Conservation (phyloP, 2,888 invertebrate genomes). For the Tupiocoris notatus region DNA sequence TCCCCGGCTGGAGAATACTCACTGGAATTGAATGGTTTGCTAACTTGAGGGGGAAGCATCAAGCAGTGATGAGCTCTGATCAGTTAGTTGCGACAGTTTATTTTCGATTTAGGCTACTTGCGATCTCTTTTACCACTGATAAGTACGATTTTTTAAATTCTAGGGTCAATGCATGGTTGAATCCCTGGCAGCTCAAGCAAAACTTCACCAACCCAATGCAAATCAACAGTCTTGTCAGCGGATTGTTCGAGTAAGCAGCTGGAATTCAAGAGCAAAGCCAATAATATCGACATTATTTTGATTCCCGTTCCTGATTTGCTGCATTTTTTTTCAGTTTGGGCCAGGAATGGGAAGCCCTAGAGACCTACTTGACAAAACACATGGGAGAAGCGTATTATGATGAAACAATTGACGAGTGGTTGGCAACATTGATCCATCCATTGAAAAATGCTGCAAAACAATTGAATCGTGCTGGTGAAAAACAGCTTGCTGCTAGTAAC, state of each 20-base stretch:
- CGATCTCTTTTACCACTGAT: background rate
- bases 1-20: conserved; percentile 56
- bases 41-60: conserved; percentile 57
- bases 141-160: no score
- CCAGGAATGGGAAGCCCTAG: conserved; percentile 58
- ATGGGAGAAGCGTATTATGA: conserved; percentile 60
- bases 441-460: conserved; percentile 50
- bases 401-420: conserved; percentile 63
- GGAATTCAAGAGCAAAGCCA: no score
- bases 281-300: no score
- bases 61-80: conserved; percentile 58
- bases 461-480: conserved; percentile 33
- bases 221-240: conserved; percentile 60
- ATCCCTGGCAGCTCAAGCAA: conserved; percentile 68
- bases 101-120: background rate
- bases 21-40: conserved; percentile 59
- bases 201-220: conserved; percentile 67
- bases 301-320: no score
- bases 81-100: conserved; percentile 56
- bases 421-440: conserved; percentile 60
- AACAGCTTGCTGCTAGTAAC: conserved; percentile 15
- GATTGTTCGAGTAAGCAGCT: conserved; percentile 63
- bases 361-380: conserved; percentile 58
- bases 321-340: conserved; percentile 55
- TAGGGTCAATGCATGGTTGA: conserved; percentile 69